Evolutionary conservation across 2,888 invertebrate genomes (phyloP), one percentile per base, ranked within the genome.

Genomic region (Galerucella pusilla): DNA sequence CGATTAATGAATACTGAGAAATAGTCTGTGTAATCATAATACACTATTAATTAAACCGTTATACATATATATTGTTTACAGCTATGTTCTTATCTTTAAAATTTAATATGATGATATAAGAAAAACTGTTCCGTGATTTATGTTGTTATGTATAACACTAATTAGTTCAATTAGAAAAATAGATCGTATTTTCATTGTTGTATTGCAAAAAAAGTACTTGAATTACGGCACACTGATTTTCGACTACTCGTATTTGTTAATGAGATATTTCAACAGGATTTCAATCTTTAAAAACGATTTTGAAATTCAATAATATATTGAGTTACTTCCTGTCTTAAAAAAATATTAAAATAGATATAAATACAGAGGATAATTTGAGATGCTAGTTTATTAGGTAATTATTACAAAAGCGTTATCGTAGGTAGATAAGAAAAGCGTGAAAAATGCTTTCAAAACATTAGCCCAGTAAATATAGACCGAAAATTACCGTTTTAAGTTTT

Each of bases 11-110:
- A 63, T 63, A 35, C 35, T 63, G 63, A 42, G 63, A 63, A 63
- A 35, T 35, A 35, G 9, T 63, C 5, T 63, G 35, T 42, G 63
- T n/a, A 63, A 63, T 63, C 63, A 63, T 63, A 63, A 63, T 52
- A 52, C 52, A 52, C 52, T n/a, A 52, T n/a, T 52, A 52, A 52
- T 52, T 52, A 6, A 63, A 63, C 63, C 63, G 63, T 63, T 63
- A 63, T 63, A 63, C 63, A 42, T 42, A 35, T 28, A 63, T 63
- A 63, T 63, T 63, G 63, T 63, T 35, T 28, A 63, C 63, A 63
- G 28, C n/a, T 63, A 35, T 63, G 25, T 11, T 63, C 63, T 63
- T 12, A 63, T 63, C 63, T 63, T 42, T 63, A 4, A 42, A 28
- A n/a, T 42, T 63, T 63, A 12, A 28, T 60, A 28, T 12, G 42